phyloP scores from a whole-genome alignment of 2,888 invertebrate species.

The Bellardia pandia region DNA sequence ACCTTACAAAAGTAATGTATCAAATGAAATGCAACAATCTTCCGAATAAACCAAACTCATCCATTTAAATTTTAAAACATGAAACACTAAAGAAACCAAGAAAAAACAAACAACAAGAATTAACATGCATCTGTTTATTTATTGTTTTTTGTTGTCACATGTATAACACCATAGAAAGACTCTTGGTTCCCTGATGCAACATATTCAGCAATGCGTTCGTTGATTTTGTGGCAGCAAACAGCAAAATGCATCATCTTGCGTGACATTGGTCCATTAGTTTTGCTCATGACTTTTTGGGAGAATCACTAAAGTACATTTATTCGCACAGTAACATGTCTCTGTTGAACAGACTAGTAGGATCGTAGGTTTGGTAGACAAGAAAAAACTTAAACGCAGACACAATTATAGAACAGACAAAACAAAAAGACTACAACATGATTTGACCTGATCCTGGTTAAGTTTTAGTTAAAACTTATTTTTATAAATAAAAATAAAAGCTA shows the following conservation, averaged over 20 bases:
- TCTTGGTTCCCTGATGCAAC: constrained; percentile 37
- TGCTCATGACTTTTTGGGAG: constrained; percentile 75
- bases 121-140: constrained; percentile 14
- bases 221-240: constrained; percentile 50
- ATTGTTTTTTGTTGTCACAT: constrained; percentile 58
- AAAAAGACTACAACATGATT: constrained; percentile 61
- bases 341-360: constrained; percentile 26
- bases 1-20: background rate
- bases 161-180: constrained; percentile 47
- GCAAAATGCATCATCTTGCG: constrained; percentile 74
- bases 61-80: constrained; percentile 40
- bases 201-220: constrained; percentile 45
- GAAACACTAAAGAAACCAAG: constrained; percentile 2
- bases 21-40: background rate
- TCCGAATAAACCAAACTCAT: constrained; percentile 25
- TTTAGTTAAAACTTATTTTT: constrained; percentile 37
- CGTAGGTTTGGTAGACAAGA: constrained; percentile 49
- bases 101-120: too few species aligned
- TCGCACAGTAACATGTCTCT: constrained; percentile 30
- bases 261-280: constrained; percentile 79
- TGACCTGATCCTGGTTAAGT: constrained; percentile 65
- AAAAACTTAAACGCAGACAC: constrained; percentile 39
- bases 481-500: constrained; percentile 9
- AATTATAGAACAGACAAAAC: constrained; percentile 27
- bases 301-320: constrained; percentile 60